phyloP scores from a whole-genome alignment of 2,797 vertebrate species.

The Catamblyrhynchus diadema region DNA sequence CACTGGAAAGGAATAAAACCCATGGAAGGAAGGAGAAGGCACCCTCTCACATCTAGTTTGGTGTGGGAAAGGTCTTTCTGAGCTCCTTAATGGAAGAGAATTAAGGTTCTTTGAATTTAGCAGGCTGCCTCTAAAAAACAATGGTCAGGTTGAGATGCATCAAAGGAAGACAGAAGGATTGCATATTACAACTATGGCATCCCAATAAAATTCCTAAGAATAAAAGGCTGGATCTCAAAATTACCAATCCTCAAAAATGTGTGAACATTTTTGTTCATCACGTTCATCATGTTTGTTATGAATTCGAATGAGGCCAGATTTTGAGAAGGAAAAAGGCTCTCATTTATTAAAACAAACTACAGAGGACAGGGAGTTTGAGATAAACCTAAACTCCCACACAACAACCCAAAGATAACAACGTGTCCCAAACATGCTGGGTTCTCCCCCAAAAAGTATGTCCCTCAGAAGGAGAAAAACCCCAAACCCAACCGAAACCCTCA shows the following conservation, averaged over 20 bases:
- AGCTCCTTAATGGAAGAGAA: neutral
- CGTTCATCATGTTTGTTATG: no score
- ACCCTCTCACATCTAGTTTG: neutral
- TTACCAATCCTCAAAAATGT: neutral
- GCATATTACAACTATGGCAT: neutral
- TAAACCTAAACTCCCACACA: no score
- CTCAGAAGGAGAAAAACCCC: no score
- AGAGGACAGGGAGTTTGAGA: no score
- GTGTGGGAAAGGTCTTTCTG: neutral
- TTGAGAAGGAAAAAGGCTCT: no score
- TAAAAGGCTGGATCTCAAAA: neutral
- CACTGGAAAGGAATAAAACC: neutral
- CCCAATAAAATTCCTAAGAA: neutral
- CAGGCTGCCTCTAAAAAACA: neutral
- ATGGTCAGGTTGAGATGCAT: neutral
- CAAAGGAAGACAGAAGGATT: neutral
- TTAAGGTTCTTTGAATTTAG: neutral
- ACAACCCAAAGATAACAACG: no score
- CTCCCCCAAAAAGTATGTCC: no score
- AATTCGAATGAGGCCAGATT: no score
- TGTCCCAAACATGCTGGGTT: no score
- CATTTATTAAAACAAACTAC: no score
- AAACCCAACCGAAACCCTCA: no score
- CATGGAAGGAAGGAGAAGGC: neutral
- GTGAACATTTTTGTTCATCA: neutral